Base-by-base conservation (phyloP, 2,888 invertebrate species). In the Megalurothrips usitatus region DNA sequence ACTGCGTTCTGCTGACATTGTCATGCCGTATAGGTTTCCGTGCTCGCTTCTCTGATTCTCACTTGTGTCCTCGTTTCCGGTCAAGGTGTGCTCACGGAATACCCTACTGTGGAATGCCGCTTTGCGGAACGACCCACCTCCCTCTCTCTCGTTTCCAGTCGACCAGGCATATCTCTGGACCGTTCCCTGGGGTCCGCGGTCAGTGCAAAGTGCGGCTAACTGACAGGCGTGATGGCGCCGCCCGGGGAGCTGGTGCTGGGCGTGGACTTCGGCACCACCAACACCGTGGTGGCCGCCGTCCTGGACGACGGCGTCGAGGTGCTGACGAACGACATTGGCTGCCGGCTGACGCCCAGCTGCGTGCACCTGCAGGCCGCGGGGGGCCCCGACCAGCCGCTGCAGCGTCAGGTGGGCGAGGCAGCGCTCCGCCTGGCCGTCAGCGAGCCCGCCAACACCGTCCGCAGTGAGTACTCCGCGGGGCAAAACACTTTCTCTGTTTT, bases 201-300 rank as follows among this genome's bases (percentile, higher is more conserved):
- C n/a, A n/a, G n/a, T n/a, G n/a, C n/a, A n/a, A n/a, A n/a, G n/a
- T n/a, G n/a, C n/a, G n/a, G n/a, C n/a, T n/a, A n/a, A n/a, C n/a
- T n/a, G n/a, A n/a, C 34, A 43, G 34, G 52, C 58, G 14, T 0
- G 58, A 58, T 58, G 58, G 58, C 14, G 19, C 58, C 14, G 19
- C 17, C 17, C 6, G 68, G 26, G 26, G 26, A 75, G 23, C 23
- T 75, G 68, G 26, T 75, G 23, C 68, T 75, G 26, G 68, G 68
- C 23, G 23, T 75, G 68, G 68, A 75, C 68, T 12, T 75, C 26
- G 68, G 68, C 68, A 75, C 68, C 26, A 75, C 68, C 68, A 75
- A 75, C 68, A 23, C 68, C 23, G 68, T 12, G 26, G 68, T 75
- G 26, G 68, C 68, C 68, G 68, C 23, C 1, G 8, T 75, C 68